Evolutionary conservation across 2,797 vertebrate species (phyloP).

Genomic region (Megalops cyprinoides): DNA sequence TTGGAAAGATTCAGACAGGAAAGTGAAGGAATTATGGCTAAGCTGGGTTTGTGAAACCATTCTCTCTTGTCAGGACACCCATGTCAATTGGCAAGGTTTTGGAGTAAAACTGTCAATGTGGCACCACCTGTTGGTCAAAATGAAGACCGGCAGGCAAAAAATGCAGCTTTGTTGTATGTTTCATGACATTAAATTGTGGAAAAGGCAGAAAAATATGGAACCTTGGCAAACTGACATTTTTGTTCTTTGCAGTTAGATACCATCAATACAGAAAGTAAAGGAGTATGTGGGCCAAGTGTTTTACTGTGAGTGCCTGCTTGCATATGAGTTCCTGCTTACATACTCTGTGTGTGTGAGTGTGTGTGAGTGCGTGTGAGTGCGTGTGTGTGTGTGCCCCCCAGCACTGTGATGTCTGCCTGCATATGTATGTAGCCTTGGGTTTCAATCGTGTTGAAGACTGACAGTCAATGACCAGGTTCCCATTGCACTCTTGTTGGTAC

Average conservation of each 20-base stretch:
- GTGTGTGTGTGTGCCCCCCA: not conserved
- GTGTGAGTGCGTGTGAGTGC: not conserved
- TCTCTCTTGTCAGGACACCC: not conserved
- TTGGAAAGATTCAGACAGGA: not conserved
- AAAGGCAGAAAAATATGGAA: not conserved
- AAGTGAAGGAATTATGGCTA: not conserved
- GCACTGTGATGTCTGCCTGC: not conserved
- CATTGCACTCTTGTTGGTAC: constrained; percentile 58
- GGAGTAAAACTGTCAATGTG: not conserved
- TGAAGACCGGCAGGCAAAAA: not conserved
- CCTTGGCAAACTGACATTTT: not conserved
- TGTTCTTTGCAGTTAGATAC: not conserved
- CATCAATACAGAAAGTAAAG: too few relatives aligned
- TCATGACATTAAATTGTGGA: not conserved
- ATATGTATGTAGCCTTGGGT: constrained; percentile 6
- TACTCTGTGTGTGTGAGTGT: constrained; percentile 34
- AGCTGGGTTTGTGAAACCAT: not conserved
- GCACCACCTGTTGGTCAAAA: not conserved
- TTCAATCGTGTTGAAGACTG: constrained; percentile 48
- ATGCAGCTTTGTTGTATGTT: not conserved
- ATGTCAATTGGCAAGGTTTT: not conserved
- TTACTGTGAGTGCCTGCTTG: not conserved
- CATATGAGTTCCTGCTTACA: not conserved
- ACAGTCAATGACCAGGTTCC: constrained; percentile 62
- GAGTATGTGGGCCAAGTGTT: not conserved